Evolutionary conservation across 1,140 invertebrate genomes (phyloP).

Genomic region (Tachypleus tridentatus): DNA sequence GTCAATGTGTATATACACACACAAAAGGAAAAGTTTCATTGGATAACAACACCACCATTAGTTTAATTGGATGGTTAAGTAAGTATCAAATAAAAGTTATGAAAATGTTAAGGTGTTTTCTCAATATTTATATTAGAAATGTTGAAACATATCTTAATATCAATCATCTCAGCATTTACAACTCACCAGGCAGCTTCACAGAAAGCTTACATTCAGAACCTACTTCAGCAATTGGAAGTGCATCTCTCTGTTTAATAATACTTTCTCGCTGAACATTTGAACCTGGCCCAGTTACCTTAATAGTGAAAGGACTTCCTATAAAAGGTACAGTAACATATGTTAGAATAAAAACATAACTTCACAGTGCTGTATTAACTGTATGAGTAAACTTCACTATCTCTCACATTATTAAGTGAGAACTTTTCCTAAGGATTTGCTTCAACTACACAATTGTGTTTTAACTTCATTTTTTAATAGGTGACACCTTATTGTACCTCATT

Average conservation of each 20-base stretch:
- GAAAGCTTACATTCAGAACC: constrained; percentile 82
- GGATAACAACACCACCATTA: too few species aligned
- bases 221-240: constrained; percentile 84
- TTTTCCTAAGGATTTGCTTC: background rate
- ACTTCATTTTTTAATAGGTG: too few species aligned
- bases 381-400: too few species aligned
- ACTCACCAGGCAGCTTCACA: constrained; percentile 70
- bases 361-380: background rate
- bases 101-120: constrained; percentile 34
- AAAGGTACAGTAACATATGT: background rate
- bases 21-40: too few species aligned
- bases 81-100: too few species aligned
- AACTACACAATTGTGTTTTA: background rate
- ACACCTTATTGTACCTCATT: too few species aligned
- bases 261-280: constrained; percentile 78
- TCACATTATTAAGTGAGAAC: background rate
- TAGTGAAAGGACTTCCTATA: constrained; percentile 72
- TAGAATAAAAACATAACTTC: too few species aligned
- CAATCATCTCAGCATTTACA: background rate
- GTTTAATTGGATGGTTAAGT: too few species aligned
- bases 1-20: too few species aligned
- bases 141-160: background rate
- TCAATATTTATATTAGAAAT: background rate
- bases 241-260: constrained; percentile 77
- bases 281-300: constrained; percentile 73